Conservation (phyloP, 2,113 vertebrate genomes). For the Aspiorhynchus laticeps region DNA sequence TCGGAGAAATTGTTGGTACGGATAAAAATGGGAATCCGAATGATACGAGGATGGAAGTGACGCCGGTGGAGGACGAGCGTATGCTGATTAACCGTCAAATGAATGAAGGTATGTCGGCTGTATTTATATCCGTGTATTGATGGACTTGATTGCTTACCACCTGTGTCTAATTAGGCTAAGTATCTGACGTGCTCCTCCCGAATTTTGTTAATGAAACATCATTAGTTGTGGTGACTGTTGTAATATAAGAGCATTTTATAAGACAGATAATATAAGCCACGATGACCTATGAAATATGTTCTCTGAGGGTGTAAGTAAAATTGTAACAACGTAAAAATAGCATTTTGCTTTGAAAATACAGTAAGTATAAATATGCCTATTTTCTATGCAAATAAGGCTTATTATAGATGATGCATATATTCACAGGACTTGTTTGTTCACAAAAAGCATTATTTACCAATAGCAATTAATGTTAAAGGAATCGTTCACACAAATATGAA, state of each 20-base stretch:
- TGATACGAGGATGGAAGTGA: no score
- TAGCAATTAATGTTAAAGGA: background rate
- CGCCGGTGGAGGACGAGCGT: no score
- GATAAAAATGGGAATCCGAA: no score
- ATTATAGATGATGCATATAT: background rate
- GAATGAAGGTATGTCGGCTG: no score
- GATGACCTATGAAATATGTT: background rate
- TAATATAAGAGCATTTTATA: background rate
- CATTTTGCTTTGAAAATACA: background rate
- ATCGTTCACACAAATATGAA: background rate
- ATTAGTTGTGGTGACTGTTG: background rate
- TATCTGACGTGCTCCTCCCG: no score
- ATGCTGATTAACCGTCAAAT: no score
- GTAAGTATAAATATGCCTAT: background rate
- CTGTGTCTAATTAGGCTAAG: no score
- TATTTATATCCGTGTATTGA: no score
- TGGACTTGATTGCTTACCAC: no score
- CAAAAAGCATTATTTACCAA: background rate
- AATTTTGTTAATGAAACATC: no score
- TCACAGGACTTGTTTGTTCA: background rate
- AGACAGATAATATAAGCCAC: background rate
- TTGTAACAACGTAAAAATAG: background rate
- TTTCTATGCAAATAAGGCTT: background rate
- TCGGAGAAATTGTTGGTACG: no score
- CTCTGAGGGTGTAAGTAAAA: background rate